These are phyloP conservation scores for Hymenopus coronatus DNA, from an alignment of 2,888 invertebrate genomes.

Conservation along the genomic window DNA sequence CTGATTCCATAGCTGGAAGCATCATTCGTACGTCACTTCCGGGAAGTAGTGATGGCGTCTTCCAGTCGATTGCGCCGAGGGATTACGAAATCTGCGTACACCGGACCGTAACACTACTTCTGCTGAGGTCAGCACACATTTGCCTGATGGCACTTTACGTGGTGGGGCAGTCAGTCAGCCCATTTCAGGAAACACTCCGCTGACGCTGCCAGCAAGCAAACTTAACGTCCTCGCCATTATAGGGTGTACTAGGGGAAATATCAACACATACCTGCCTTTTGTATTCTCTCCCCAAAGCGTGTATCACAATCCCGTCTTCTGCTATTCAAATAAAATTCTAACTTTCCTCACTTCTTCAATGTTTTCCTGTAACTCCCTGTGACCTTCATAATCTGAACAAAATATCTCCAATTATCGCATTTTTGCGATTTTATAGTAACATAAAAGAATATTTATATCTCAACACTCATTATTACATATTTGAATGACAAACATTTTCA, in stretches of 20 bases:
- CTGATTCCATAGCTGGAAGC: not conserved
- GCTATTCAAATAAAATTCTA: too few species aligned
- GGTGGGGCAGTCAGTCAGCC: not conserved
- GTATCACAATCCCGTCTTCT: not conserved
- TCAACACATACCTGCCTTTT: not conserved
- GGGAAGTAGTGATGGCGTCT: not conserved
- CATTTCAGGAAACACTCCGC: not conserved
- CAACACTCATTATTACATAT: too few species aligned
- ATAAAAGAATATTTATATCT: too few species aligned
- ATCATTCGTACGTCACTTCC: not conserved
- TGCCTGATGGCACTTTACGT: not conserved
- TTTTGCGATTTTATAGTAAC: too few species aligned
- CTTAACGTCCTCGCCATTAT: not conserved
- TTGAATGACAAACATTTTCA: too few species aligned
- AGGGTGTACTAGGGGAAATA: not conserved
- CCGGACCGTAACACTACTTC: not conserved
- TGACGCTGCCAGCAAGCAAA: not conserved
- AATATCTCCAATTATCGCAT: too few species aligned
- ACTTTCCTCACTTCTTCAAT: too few species aligned
- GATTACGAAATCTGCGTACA: not conserved
- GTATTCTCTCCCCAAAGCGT: not conserved
- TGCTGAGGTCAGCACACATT: not conserved
- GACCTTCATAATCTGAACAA: too few species aligned
- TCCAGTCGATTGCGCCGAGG: not conserved
- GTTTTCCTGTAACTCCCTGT: too few species aligned